phyloP scores from a whole-genome alignment of 2,888 invertebrate species.

The Leptinotarsa juncta region DNA sequence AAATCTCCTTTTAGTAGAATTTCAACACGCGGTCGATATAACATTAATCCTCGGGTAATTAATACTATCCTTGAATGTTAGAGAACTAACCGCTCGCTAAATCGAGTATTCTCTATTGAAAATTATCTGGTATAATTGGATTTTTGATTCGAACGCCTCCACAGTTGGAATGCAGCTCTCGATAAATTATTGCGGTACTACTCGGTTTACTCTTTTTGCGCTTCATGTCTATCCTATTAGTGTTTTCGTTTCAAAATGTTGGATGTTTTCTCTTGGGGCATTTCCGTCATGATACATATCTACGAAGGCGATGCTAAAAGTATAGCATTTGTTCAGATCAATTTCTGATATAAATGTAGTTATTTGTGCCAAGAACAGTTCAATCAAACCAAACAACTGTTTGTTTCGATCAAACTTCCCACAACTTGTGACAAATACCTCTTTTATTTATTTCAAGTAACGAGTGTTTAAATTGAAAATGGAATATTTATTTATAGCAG shows the following conservation, averaged over 20 bases:
- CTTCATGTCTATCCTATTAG: not conserved
- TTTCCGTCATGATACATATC: too few relatives aligned
- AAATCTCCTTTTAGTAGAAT: conserved; percentile 53
- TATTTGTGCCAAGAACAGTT: too few relatives aligned
- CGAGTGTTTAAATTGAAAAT: too few relatives aligned
- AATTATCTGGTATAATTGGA: conserved; percentile 34
- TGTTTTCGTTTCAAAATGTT: not conserved
- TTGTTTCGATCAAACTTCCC: too few relatives aligned
- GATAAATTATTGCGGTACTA: not conserved
- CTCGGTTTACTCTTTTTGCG: not conserved
- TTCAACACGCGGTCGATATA: conserved; percentile 56
- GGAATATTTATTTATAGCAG: too few relatives aligned
- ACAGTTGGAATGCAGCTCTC: not conserved
- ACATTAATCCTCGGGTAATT: conserved; percentile 63
- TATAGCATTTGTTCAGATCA: too few relatives aligned
- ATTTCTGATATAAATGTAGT: too few relatives aligned
- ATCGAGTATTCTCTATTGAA: conserved; percentile 27
- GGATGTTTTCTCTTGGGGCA: too few relatives aligned
- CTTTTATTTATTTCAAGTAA: too few relatives aligned
- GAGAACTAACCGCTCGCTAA: conserved; percentile 58
- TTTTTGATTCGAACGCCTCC: conserved; percentile 21
- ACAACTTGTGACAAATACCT: too few relatives aligned
- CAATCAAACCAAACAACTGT: too few relatives aligned
- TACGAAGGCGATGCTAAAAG: too few relatives aligned
- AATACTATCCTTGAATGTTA: conserved; percentile 63